A percentile compares a stretch with the other conserved stretches of the same genome.
Conservation (phyloP, 2,797 vertebrate genomes). For the Benthosema pterotum region DNA sequence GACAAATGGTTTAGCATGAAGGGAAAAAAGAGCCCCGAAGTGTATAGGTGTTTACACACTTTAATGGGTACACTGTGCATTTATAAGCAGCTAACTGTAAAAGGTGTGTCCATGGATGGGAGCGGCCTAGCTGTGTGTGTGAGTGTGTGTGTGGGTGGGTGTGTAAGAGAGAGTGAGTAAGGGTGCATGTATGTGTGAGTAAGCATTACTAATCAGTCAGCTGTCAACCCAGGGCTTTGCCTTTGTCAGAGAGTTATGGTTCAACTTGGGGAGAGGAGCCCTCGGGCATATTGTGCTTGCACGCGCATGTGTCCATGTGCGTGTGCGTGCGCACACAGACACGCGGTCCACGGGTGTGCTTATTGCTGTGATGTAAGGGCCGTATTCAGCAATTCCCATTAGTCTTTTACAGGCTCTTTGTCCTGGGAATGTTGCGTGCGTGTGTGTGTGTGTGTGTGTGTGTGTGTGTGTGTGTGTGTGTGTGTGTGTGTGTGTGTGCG, state of each 20-base stretch:
- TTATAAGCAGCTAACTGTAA: background rate
- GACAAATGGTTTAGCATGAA: too few relatives aligned
- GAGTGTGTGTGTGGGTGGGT: background rate
- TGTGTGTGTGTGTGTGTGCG: too few relatives aligned
- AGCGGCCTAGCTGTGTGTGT: constrained; percentile 34
- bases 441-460: too few relatives aligned
- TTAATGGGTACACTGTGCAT: too few relatives aligned
- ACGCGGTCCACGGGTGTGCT: constrained; percentile 4
- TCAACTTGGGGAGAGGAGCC: constrained; percentile 57
- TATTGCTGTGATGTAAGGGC: constrained; percentile 35
- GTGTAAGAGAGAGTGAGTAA: constrained; percentile 2
- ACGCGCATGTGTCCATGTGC: background rate
- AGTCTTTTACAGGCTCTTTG: constrained; percentile 42
- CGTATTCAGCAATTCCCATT: constrained; percentile 50
- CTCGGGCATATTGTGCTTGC: constrained; percentile 21
- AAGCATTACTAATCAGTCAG: constrained; percentile 69
- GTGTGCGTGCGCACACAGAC: background rate
- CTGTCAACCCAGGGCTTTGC: constrained; percentile 66
- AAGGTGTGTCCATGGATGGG: background rate
- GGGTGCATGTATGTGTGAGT: constrained; percentile 54
- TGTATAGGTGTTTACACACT: too few relatives aligned
- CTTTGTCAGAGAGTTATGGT: constrained; percentile 52
- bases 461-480: too few relatives aligned
- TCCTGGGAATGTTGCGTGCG: background rate
- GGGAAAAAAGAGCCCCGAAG: too few relatives aligned